phyloP scores from a whole-genome alignment of 2,888 invertebrate species.

The Tribolium freemani region DNA sequence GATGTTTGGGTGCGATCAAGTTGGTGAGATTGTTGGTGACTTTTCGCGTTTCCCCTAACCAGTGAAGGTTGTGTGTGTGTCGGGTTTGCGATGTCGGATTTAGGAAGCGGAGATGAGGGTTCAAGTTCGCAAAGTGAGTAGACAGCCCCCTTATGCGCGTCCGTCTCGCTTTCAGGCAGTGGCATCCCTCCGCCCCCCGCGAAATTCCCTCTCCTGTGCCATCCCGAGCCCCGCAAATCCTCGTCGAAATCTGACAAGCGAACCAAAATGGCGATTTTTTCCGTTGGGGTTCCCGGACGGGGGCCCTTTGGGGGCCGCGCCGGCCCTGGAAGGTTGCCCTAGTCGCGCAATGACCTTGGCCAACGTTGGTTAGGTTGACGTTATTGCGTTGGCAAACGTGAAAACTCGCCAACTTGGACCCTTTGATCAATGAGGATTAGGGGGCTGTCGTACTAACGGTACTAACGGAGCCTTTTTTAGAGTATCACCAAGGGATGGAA shows the following conservation, averaged over 20 bases:
- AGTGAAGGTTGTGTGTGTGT: slow-evolving; percentile 66
- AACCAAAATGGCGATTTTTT: slow-evolving; percentile 62
- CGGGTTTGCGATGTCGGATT: slow-evolving; percentile 78
- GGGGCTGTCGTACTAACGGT: no score
- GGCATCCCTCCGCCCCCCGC: neutral
- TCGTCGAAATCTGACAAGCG: slow-evolving; percentile 57
- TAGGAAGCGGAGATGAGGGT: slow-evolving; percentile 85
- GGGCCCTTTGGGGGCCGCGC: slow-evolving; percentile 28
- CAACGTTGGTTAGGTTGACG: slow-evolving; percentile 67
- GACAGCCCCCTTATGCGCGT: slow-evolving; percentile 38
- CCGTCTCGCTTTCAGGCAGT: neutral
- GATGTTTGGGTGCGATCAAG: slow-evolving; percentile 21
- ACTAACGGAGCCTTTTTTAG: slow-evolving; percentile 69
- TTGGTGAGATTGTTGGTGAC: slow-evolving; percentile 53
- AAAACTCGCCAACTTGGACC: slow-evolving; percentile 49
- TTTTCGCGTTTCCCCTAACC: slow-evolving; percentile 60
- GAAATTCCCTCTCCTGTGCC: slow-evolving; percentile 14
- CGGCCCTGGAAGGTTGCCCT: slow-evolving; percentile 64
- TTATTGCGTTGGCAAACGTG: slow-evolving; percentile 54
- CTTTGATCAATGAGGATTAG: no score
- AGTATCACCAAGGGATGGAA: slow-evolving; percentile 88
- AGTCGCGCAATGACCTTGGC: slow-evolving; percentile 67
- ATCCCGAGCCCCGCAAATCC: slow-evolving; percentile 25
- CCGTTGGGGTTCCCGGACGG: slow-evolving; percentile 12
- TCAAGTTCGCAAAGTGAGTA: slow-evolving; percentile 85